Base-by-base conservation (phyloP, 1,140 invertebrate species). In the Tetragonula clypearis region DNA sequence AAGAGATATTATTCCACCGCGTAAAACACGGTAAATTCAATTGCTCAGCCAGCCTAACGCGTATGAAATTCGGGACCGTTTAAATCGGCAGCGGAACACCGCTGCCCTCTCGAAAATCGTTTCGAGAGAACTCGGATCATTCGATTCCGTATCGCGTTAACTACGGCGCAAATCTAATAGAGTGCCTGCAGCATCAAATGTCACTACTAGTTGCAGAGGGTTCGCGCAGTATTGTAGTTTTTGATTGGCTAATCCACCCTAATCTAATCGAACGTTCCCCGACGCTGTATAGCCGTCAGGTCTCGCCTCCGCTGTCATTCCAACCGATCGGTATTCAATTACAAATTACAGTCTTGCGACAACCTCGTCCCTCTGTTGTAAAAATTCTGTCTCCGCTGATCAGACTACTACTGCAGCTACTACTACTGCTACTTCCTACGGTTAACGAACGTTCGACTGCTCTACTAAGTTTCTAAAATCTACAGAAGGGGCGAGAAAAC, bases 171-270 rank as follows among this genome's bases (percentile, higher is more conserved):
- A 94, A 94, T 94, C 93, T 94, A 95, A 95, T 95, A 94, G 91
- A 91, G 86, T 85, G 91, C 90, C 91, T 92, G 92, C 90, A 92
- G 94, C 93, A 93, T 95, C 93, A 92, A 95, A 93, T 94, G 94
- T 95, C 94, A 93, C 94, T 94, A 85, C 86, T 90, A 87, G 87
- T 89, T 88, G 86, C 82, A 86, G 89, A 90, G 88, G 92, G 90
- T 90, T 90, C 90, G 91, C 90, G 91, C 87, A 93, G 92, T 91
- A 94, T 94, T 94, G 93, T 94, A 94, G 93, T 93, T 94, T 95
- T 94, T 93, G 93, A 95, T 95, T 95, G 94, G 93, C 93, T 94
- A 94, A 95, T 95, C 94, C 93, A 90, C 90, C 92, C 93, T 94
- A 94, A 94, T 94, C 94, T 94, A 94, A 95, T 95, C 94, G 93